Evolutionary conservation across 2,888 invertebrate genomes (phyloP).

Genomic region (Lymantria monacha): DNA sequence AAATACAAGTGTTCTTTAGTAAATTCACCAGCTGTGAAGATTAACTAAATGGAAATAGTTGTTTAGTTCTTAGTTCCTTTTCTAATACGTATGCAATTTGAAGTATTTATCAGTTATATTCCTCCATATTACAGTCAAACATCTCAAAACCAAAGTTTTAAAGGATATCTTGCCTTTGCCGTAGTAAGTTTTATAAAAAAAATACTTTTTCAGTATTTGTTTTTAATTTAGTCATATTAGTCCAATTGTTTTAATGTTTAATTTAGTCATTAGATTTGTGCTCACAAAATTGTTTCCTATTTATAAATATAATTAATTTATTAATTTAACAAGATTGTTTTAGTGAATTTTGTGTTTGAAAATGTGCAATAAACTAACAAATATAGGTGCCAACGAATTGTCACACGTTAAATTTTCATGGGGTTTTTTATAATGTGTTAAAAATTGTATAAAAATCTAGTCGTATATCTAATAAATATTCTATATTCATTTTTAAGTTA

Average conservation of each 20-base stretch:
- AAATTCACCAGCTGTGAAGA: conserved; percentile 20
- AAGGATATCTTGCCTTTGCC: conserved; percentile 22
- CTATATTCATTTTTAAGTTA: conserved; percentile 6
- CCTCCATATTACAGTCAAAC: conserved; percentile 4
- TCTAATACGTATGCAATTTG: neutral
- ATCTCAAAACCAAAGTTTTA: conserved; percentile 18
- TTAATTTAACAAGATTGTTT: conserved; percentile 7
- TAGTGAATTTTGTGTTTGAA: conserved; percentile 12
- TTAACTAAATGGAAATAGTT: conserved; percentile 14
- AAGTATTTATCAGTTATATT: neutral
- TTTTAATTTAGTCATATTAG: neutral
- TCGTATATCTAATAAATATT: conserved; percentile 25
- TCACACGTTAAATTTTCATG: conserved; percentile 7
- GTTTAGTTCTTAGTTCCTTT: conserved; percentile 16
- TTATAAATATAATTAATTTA: conserved; percentile 28
- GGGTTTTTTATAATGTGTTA: conserved; percentile 16
- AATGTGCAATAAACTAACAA: conserved; percentile 31
- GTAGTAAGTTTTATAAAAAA: neutral
- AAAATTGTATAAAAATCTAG: conserved; percentile 34
- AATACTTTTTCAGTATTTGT: neutral
- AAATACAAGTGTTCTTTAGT: conserved; percentile 19
- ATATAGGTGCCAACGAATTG: conserved; percentile 27
- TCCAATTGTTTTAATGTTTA: neutral
- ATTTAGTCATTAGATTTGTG: conserved; percentile 33
- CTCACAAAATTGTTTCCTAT: conserved; percentile 64